Percentiles rank a stretch among this genome's conserved stretches.
Evolutionary conservation across 2,888 invertebrate species (phyloP).

Genomic region (Pegoplata infirma): DNA sequence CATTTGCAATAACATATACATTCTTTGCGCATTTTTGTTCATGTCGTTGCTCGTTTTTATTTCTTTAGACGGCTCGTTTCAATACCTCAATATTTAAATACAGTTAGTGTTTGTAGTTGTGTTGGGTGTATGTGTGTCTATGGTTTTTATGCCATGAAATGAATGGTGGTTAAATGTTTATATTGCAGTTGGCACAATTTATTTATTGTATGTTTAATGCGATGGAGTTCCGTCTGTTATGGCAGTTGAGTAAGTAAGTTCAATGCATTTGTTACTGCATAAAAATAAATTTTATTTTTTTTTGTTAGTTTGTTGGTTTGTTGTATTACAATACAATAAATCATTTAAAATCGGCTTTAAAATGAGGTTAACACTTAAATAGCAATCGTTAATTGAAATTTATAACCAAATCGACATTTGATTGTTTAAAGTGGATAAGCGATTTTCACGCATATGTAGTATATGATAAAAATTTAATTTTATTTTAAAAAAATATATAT

Average conservation of each 20-base stretch:
- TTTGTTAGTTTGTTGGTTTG: too few species aligned
- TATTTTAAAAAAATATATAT: too few species aligned
- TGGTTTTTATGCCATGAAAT: constrained; percentile 25
- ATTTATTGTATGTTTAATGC: constrained; percentile 47
- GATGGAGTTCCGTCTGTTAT: constrained; percentile 39
- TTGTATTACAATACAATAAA: neutral
- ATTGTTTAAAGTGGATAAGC: too few species aligned
- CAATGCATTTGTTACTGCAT: constrained; percentile 4
- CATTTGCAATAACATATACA: too few species aligned
- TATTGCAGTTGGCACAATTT: constrained; percentile 55
- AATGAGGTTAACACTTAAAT: neutral
- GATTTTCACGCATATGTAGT: too few species aligned
- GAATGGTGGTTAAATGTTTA: constrained; percentile 26
- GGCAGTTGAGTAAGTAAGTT: constrained; percentile 21
- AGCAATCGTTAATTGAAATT: neutral
- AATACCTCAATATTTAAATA: constrained; percentile 49
- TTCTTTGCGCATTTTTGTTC: constrained; percentile 20
- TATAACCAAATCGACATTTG: neutral
- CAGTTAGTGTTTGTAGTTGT: constrained; percentile 1
- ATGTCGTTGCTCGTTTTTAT: constrained; percentile 44
- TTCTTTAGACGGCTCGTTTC: constrained; percentile 26
- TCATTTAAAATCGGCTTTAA: neutral
- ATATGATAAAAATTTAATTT: too few species aligned
- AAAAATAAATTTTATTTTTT: constrained; percentile 5
- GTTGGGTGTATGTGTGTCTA: neutral